Conservation (phyloP, 2,113 vertebrate genomes). For the Corythoichthys haematopterus region DNA sequence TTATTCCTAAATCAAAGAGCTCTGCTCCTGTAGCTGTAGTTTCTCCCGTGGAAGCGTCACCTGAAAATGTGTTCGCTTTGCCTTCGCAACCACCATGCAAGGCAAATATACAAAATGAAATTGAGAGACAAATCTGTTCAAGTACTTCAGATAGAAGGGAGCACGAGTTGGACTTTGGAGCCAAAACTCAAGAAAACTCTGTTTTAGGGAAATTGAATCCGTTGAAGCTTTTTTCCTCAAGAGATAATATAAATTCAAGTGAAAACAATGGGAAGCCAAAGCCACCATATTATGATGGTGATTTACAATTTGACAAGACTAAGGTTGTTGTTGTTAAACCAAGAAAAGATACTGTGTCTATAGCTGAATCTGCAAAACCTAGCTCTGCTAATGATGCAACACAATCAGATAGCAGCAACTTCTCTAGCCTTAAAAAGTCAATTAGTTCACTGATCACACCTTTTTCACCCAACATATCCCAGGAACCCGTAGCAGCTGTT, state of each 20-base stretch:
- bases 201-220: conserved; percentile 77
- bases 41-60: conserved; percentile 54
- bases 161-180: conserved; percentile 24
- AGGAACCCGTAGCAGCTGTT: conserved; percentile 42
- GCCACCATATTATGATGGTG: conserved; percentile 22
- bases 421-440: conserved; percentile 85
- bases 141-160: conserved; percentile 26
- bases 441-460: conserved; percentile 79
- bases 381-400: conserved; percentile 18
- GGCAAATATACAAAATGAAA: conserved; percentile 37
- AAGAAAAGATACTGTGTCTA: not conserved
- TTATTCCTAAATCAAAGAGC: conserved; percentile 64
- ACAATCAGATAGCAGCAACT: conserved; percentile 53
- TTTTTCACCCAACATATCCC: conserved; percentile 56
- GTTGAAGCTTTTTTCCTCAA: conserved; percentile 59
- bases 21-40: conserved; percentile 67
- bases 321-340: not conserved
- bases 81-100: conserved; percentile 42
- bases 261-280: conserved; percentile 28
- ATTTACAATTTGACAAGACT: conserved; percentile 19
- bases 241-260: conserved; percentile 21
- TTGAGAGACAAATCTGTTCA: conserved; percentile 14
- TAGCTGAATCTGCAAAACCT: conserved; percentile 5
- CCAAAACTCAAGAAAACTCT: conserved; percentile 68
- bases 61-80: conserved; percentile 58